Percentiles rank a stretch among this genome's conserved stretches.
These are phyloP conservation scores for Heliconius aoede DNA, from an alignment of 2,888 invertebrate species.

Conservation along the genomic window DNA sequence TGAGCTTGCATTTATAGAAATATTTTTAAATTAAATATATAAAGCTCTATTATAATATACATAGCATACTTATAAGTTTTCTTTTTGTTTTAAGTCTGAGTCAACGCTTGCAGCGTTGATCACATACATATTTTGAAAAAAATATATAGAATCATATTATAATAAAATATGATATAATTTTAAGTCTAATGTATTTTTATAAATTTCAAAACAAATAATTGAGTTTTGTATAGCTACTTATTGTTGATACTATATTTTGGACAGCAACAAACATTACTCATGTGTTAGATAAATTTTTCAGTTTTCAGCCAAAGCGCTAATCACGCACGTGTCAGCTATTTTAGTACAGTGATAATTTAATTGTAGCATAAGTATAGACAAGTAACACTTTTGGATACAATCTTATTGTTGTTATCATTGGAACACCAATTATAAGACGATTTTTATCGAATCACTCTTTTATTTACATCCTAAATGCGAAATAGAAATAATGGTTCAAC, in stretches of 20 bases:
- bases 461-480: slow-evolving; percentile 3
- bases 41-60: slow-evolving; percentile 7
- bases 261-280: background rate
- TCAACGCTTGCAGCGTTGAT: background rate
- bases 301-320: slow-evolving; percentile 5
- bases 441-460: slow-evolving; percentile 58
- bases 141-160: background rate
- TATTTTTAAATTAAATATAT: background rate
- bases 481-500: background rate
- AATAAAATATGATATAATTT: slow-evolving; percentile 6
- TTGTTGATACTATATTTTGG: background rate
- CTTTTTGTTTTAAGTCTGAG: background rate
- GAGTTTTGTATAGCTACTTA: background rate
- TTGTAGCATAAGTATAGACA: slow-evolving; percentile 67
- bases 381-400: slow-evolving; percentile 72
- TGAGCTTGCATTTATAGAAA: background rate
- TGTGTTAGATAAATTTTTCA: slow-evolving; percentile 1
- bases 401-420: slow-evolving; percentile 73
- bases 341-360: slow-evolving; percentile 67
- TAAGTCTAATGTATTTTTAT: background rate
- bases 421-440: slow-evolving; percentile 67
- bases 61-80: background rate
- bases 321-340: slow-evolving; percentile 19
- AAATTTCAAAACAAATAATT: background rate
- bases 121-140: background rate